phyloP scores from a whole-genome alignment of 2,113 vertebrate genomes.

The Cisticola juncidis region DNA sequence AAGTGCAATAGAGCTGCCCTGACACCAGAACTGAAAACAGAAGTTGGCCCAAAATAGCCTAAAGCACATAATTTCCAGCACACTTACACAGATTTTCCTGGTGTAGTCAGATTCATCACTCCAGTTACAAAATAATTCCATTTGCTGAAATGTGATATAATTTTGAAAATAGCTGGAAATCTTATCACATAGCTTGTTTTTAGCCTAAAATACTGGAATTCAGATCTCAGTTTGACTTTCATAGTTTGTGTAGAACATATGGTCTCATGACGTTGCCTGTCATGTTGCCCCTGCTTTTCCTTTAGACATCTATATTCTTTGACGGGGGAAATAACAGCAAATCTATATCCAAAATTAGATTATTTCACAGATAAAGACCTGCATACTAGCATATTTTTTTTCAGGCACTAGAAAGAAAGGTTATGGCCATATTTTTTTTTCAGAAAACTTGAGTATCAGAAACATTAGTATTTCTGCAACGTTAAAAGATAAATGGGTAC shows the following conservation, averaged over 20 bases:
- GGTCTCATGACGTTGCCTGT: neutral
- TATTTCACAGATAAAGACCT: neutral
- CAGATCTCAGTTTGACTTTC: slow-evolving; percentile 9
- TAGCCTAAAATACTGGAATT: neutral
- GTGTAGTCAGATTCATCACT: neutral
- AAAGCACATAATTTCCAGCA: neutral
- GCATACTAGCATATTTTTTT: neutral
- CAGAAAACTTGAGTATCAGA: neutral
- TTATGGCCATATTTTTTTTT: neutral
- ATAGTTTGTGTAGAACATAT: neutral
- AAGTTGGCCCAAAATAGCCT: neutral
- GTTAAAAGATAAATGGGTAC: neutral
- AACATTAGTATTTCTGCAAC: neutral
- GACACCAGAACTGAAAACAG: neutral
- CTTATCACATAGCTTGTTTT: neutral
- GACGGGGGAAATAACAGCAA: neutral
- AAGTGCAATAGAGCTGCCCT: neutral
- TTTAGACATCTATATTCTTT: neutral
- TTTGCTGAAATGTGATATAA: neutral
- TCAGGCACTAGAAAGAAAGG: neutral
- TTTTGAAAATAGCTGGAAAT: neutral
- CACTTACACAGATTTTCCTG: neutral
- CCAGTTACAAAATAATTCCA: neutral
- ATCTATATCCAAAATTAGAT: neutral
- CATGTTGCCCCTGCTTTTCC: neutral